A percentile compares a stretch with the other conserved stretches of the same genome.
phyloP scores from a whole-genome alignment of 2,888 invertebrate species.

The Aelia acuminata region DNA sequence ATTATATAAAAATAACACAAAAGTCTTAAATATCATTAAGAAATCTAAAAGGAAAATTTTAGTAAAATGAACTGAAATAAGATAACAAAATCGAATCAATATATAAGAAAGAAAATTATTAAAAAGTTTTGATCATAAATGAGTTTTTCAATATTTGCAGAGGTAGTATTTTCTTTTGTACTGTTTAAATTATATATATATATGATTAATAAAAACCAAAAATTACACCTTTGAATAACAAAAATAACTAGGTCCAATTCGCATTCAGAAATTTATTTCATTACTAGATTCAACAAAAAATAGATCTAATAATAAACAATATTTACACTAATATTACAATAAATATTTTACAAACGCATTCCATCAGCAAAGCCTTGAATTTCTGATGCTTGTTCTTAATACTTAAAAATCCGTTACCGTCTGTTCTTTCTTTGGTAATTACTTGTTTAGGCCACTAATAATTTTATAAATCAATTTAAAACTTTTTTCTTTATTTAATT shows the following conservation, averaged over 20 bases:
- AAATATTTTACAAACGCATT: neutral
- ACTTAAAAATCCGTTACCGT: neutral
- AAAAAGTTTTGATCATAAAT: too few species aligned
- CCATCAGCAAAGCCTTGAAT: neutral
- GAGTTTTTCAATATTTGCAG: too few species aligned
- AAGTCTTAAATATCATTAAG: neutral
- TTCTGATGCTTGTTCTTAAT: neutral
- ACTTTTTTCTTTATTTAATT: neutral
- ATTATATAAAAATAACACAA: neutral
- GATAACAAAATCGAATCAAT: too few species aligned
- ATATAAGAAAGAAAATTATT: too few species aligned
- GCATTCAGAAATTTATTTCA: neutral
- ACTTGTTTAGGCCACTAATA: neutral
- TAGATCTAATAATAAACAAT: neutral
- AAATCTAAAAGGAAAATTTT: neutral
- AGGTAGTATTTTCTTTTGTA: neutral
- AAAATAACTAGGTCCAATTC: neutral
- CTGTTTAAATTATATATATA: neutral
- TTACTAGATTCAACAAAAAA: neutral
- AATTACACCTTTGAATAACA: neutral
- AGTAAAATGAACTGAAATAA: too few species aligned
- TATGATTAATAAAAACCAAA: neutral
- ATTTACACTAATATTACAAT: constrained; percentile 7
- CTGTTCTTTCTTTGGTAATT: neutral
- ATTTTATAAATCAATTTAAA: neutral